phyloP scores from a whole-genome alignment of 2,113 vertebrate genomes.

The Caloenas nicobarica region DNA sequence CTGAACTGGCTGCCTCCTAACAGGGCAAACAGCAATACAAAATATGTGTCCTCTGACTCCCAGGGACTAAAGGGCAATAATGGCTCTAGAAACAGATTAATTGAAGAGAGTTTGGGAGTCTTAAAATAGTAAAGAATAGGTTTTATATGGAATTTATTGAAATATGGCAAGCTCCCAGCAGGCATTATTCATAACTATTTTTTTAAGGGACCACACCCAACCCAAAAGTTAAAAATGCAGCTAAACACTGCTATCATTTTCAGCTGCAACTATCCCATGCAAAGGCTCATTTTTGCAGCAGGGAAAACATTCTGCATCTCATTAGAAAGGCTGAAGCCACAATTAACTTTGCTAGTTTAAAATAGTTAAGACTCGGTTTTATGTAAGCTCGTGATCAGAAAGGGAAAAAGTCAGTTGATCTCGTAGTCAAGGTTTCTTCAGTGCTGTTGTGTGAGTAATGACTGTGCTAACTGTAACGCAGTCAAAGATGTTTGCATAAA shows the following conservation, averaged over 20 bases:
- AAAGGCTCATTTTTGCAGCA: slow-evolving; percentile 33
- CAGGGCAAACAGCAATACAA: background rate
- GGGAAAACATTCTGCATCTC: slow-evolving; percentile 37
- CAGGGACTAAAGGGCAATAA: slow-evolving; percentile 21
- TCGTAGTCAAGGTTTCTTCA: slow-evolving; percentile 5
- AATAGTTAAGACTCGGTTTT: slow-evolving; percentile 14
- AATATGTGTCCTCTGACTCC: background rate
- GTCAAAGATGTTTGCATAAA: slow-evolving; percentile 56
- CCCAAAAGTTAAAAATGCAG: slow-evolving; percentile 64
- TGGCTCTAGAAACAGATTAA: slow-evolving; percentile 28
- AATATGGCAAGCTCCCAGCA: slow-evolving; percentile 77
- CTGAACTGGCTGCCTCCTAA: background rate
- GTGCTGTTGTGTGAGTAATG: slow-evolving; percentile 8
- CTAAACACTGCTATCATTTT: slow-evolving; percentile 73
- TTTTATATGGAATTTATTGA: slow-evolving; percentile 71
- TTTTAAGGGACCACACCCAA: slow-evolving; percentile 78
- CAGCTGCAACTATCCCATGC: slow-evolving; percentile 48
- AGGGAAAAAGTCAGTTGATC: background rate
- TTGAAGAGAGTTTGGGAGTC: slow-evolving; percentile 21
- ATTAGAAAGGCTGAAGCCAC: slow-evolving; percentile 8
- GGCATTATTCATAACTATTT: slow-evolving; percentile 79
- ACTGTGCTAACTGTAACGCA: slow-evolving; percentile 42
- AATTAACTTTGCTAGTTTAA: slow-evolving; percentile 43
- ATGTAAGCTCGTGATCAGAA: background rate
- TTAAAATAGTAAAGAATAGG: slow-evolving; percentile 67